Evolutionary conservation across 1,140 invertebrate species (phyloP), one percentile per base, ranked within the genome.

Genomic region (Drosophila elegans): DNA sequence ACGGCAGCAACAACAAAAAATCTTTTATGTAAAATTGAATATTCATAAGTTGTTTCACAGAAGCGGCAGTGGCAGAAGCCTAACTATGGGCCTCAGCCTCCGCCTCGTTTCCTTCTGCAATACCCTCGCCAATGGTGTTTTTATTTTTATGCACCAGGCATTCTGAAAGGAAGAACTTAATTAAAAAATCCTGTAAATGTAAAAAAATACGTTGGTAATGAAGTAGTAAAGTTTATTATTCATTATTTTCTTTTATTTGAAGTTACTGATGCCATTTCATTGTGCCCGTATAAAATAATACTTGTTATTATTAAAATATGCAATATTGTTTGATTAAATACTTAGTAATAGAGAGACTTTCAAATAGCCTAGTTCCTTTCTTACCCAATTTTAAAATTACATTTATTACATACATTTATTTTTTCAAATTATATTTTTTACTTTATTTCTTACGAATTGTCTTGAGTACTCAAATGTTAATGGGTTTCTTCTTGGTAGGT

Each of bases 21-120:
- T 88, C 84, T 89, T 88, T 89, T 89, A 89, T 88, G 83, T 88
- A 80, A 89, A 88, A 88, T 88, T 88, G 83, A 88, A 88, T 88
- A 88, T 88, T 88, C 83, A 88, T 88, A 88, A 88, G 84, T 88
- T 89, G 79, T 74, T 64, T 51, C 63, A 83, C 75, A 89, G 74
- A 56, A 48, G 64, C 68, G 25, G 52, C 61, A 48, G 64, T 63
- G 25, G 52, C 61, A 49, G 74, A 51, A 66, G 83, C 76, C 84
- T 83, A 77, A 88, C 76, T 55, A 68, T 52, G 56, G 41, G 74
- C 66, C 56, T 68, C 52, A 16, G 44, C 10, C 67, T 66, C 27
- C 38, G 36, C 21, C 12, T 55, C 63, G 44, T 64, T 66, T 34
- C 36, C 49, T 6, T 13, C 38, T 12, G 53, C 6, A 9, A 52